Evolutionary conservation across 2,113 vertebrate species (phyloP), one percentile per base, ranked within the genome.

Genomic region (Zapus hudsonius): DNA sequence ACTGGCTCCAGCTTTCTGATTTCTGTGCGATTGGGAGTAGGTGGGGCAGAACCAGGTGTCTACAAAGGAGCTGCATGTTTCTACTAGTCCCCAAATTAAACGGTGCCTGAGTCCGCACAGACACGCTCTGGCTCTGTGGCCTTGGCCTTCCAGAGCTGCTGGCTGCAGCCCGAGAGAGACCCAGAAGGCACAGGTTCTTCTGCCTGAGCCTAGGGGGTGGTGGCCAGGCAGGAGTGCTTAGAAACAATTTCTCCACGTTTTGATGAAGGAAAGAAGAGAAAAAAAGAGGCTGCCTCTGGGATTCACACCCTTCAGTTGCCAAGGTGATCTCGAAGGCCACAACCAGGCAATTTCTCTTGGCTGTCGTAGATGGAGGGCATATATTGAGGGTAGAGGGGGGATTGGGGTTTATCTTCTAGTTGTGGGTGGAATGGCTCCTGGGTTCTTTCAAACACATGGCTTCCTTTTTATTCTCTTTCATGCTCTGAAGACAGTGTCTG

Each of bases 1-100:
- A 70, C 93, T 95, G 95, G 96, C 94, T 96, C 94, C 69, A 9
- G 78, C 76, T 84, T 94, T 79, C 87, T 97, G 95, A 95, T 96
- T 96, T 92, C 84, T 79, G 36, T 90, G 75, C 66, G 95, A 97
- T 95, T 97, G 95, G 93, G 90, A 95, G 66, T 78, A 90, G 95
- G 94, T 9, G 67, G 95, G 85, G 94, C 91, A 92, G 84, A 93
- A 19, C 91, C 91, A 92, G 93, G 92, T 90, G 90, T 90, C 95
- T 92, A 6, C 90, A 93, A 59, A 93, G 90, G 79, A 85, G 70
- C 64, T 90, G 38, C 96, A 0, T 95, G 96, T 92, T 92, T 93
- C 84, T 72, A 33, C 97, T 81, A 64, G 97, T 66, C 79, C 42
- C 6, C 16, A 57, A 75, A 57, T 66, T 36, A 11, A 84, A 55